Evolutionary conservation across 2,888 invertebrate species (phyloP).

Genomic region (Chymomyza caudatula): DNA sequence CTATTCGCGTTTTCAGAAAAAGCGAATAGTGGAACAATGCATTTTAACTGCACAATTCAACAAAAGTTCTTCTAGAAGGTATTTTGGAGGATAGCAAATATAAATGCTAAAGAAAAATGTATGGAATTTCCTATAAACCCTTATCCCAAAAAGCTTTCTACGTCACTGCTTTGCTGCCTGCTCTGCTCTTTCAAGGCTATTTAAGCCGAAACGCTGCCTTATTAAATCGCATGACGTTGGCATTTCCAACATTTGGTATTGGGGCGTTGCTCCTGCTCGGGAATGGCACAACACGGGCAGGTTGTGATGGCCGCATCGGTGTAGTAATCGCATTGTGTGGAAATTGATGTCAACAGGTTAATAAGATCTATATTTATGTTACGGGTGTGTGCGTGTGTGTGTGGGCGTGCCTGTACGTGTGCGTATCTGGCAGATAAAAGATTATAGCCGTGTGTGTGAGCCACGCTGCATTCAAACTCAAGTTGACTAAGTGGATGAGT

Average conservation of each 20-base stretch:
- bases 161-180: too few relatives aligned
- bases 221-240: constrained; percentile 45
- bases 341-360: constrained; percentile 47
- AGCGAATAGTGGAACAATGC: too few relatives aligned
- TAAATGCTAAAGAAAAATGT: too few relatives aligned
- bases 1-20: too few relatives aligned
- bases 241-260: constrained; percentile 34
- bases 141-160: too few relatives aligned
- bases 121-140: too few relatives aligned
- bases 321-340: constrained; percentile 37
- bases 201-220: constrained; percentile 28
- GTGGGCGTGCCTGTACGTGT: not conserved
- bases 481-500: constrained; percentile 7
- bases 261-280: not conserved
- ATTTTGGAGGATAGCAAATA: too few relatives aligned
- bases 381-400: constrained; percentile 30
- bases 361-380: constrained; percentile 46
- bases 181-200: constrained; percentile 17
- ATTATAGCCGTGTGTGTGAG: constrained; percentile 24
- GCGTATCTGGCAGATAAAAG: constrained; percentile 33
- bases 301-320: constrained; percentile 8
- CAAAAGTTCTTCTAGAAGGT: too few relatives aligned
- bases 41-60: too few relatives aligned
- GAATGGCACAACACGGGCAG: not conserved
- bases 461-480: not conserved